phyloP scores from a whole-genome alignment of 2,113 vertebrate species.

The Pelvicachromis taeniatus region DNA sequence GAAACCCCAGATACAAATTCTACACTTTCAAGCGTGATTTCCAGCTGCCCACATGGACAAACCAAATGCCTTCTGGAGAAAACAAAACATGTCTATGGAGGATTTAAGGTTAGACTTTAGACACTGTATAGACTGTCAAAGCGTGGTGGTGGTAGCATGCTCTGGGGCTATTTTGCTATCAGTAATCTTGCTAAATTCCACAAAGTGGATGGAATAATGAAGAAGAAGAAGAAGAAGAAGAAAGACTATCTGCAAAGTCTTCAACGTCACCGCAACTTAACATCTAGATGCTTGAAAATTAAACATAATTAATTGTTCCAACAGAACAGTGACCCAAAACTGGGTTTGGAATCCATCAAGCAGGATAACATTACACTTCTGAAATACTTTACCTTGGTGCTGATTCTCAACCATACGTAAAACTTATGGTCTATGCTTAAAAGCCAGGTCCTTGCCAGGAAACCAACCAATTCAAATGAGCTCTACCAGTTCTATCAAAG shows the following conservation, averaged over 20 bases:
- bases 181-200: neutral
- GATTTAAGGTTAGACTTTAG: neutral
- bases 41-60: neutral
- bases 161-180: neutral
- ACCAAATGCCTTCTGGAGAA: neutral
- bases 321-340: neutral
- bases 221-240: too few relatives aligned
- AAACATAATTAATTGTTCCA: neutral
- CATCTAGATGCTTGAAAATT: neutral
- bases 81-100: fast-evolving
- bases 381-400: neutral
- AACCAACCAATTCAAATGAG: neutral
- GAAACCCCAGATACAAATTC: fast-evolving
- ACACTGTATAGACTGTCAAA: too few relatives aligned
- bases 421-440: neutral
- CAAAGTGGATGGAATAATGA: neutral
- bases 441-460: fast-evolving
- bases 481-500: neutral
- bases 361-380: neutral
- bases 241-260: neutral
- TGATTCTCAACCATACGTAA: neutral
- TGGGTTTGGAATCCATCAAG: neutral
- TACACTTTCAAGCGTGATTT: neutral
- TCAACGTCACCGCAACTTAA: fast-evolving
- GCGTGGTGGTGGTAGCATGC: neutral